Percentiles rank a stretch among this genome's conserved stretches.
Conservation (phyloP, 2,113 vertebrate species). For the Callopanchax toddi region DNA sequence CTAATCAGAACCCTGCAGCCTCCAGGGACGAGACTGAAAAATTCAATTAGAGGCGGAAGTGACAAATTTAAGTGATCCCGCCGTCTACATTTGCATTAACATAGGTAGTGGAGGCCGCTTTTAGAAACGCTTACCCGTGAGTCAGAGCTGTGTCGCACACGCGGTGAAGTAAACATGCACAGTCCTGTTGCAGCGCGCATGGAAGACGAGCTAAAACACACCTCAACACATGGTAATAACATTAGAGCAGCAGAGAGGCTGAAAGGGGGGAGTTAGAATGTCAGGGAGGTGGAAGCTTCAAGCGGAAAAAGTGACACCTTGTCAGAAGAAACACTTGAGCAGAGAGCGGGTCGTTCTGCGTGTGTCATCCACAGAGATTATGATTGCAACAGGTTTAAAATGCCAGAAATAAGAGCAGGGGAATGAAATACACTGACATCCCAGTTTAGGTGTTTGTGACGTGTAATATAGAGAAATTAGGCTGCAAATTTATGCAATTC, state of each 20-base stretch:
- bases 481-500: too few species aligned
- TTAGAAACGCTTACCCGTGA: slow-evolving; percentile 43
- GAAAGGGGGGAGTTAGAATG: slow-evolving; percentile 7
- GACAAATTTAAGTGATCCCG: slow-evolving; percentile 49
- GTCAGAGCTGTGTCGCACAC: slow-evolving; percentile 19
- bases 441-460: too few species aligned
- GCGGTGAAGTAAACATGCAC: slow-evolving; percentile 10
- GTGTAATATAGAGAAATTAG: too few species aligned
- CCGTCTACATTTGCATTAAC: slow-evolving; percentile 52
- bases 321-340: slow-evolving; percentile 30
- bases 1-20: slow-evolving; percentile 42
- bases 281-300: slow-evolving; percentile 42
- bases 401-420: background rate
- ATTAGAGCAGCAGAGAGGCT: slow-evolving; percentile 15
- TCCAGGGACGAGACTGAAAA: slow-evolving; percentile 41
- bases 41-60: slow-evolving; percentile 66
- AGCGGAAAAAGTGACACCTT: slow-evolving; percentile 38
- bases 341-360: slow-evolving; percentile 1
- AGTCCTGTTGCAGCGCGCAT: slow-evolving; percentile 23
- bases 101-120: slow-evolving; percentile 38
- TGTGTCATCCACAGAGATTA: slow-evolving; percentile 11
- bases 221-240: slow-evolving; percentile 15
- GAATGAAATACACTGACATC: background rate
- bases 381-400: slow-evolving; percentile 26
- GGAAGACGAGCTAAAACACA: slow-evolving; percentile 11